Evolutionary conservation across 2,797 vertebrate genomes (phyloP).

Genomic region (Acipenser oxyrinchus): DNA sequence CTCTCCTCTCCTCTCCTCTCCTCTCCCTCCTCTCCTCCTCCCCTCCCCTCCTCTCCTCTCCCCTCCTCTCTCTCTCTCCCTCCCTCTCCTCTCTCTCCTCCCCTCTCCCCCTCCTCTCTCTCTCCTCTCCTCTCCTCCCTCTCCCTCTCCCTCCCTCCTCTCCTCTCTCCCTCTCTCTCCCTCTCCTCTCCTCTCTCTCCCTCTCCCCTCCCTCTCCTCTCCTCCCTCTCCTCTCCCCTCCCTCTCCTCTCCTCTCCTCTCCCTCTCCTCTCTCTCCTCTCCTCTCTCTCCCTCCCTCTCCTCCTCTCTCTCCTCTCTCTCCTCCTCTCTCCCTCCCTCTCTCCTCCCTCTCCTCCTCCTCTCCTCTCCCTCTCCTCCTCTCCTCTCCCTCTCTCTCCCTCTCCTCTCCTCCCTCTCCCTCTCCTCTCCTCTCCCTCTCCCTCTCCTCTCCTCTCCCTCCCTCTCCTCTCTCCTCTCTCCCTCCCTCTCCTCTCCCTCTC

Average conservation of each 20-base stretch:
- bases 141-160: conserved; percentile 4
- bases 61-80: neutral
- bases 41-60: neutral
- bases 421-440: neutral
- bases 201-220: no score
- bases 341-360: conserved; percentile 16
- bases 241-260: conserved; percentile 20
- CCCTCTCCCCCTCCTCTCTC: conserved; percentile 27
- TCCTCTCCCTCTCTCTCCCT: neutral
- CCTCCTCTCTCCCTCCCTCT: no score
- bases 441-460: neutral
- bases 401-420: no score
- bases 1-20: neutral
- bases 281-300: conserved; percentile 17
- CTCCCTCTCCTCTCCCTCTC: conserved; percentile 28
- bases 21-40: no score
- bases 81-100: conserved; percentile 21
- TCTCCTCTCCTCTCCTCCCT: neutral
- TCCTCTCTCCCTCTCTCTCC: neutral
- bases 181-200: neutral
- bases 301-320: conserved; percentile 19
- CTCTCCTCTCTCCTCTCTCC: conserved; percentile 42
- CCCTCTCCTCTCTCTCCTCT: neutral
- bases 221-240: conserved; percentile 45
- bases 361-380: neutral